Evolutionary conservation across 2,113 vertebrate species (phyloP).

Genomic region (rabbit (Oryctolagus cuniculus)): DNA sequence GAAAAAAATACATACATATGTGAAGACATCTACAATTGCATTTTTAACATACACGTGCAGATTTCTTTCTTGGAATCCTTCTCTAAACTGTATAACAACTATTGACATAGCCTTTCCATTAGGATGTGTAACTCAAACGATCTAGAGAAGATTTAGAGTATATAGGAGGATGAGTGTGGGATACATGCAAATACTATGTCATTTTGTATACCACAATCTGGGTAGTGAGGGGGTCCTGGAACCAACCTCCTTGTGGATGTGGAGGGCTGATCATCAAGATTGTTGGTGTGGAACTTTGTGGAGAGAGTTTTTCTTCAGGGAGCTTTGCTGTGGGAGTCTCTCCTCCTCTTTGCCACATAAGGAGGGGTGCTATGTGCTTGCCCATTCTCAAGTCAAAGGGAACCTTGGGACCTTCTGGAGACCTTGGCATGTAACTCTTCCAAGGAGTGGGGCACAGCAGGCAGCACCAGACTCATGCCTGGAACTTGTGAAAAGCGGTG

Average conservation of each 20-base stretch:
- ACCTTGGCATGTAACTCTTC: not conserved
- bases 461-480: not conserved
- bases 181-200: not conserved
- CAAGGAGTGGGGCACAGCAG: not conserved
- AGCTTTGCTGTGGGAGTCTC: not conserved
- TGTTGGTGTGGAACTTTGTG: not conserved
- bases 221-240: not conserved
- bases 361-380: not conserved
- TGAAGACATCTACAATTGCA: not conserved
- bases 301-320: not conserved
- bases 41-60: not conserved
- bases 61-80: not conserved
- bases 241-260: not conserved
- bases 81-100: not conserved
- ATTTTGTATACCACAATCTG: too few species aligned
- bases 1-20: not conserved
- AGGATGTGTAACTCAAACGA: not conserved
- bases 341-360: not conserved
- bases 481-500: not conserved
- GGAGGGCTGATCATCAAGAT: not conserved
- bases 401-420: not conserved
- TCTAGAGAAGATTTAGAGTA: not conserved
- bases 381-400: not conserved
- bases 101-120: not conserved
- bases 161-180: not conserved